Evolutionary conservation across 2,797 vertebrate species (phyloP), one percentile per base, ranked within the genome.

Genomic region (Jordanella pulchra): DNA sequence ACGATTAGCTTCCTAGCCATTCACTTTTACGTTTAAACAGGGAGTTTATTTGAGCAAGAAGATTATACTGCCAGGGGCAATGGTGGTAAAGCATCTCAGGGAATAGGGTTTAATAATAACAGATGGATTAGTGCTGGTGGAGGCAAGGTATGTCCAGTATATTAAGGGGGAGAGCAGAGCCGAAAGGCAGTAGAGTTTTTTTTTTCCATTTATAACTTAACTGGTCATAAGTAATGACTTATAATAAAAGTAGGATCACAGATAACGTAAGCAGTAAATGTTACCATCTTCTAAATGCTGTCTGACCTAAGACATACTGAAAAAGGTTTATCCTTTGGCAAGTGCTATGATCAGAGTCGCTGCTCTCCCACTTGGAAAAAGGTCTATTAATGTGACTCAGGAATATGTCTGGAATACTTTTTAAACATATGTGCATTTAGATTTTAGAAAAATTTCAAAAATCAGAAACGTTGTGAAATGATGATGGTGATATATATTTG

Each of bases 301-400:
- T 45, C 56, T 58, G 53, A n/a, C 23, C n/a, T 47, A 64, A 39
- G 11, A 27, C 5, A 39, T 51, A 25, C n/a, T 4, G 9, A 45
- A 60, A 25, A 42, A 17, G 10, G 18, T 45, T 28, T 45, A 3
- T 47, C 17, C 21, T 58, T 58, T 50, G 28, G 30, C 14, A 54
- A 28, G n/a, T 13, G 27, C 27, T 47, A 42, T 35, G 53, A 35
- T 30, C 39, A 47, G 28, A 56, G 21, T 14, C 17, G 14, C 55
- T 45, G 27, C 25, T 67, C 21, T n/a, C 3, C 13, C 45, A 67
- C 45, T 42, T 67, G n/a, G 18, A 73, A 72, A 66, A 35, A 32
- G 27, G 28, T 32, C 44, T 48, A 17, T 30, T 45, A 47, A 7
- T n/a, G 45, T 21, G 65, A 30, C 30, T 28, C 12, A 48, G 53